Conservation (phyloP, 2,797 vertebrate species). For the Lacerta bilineata region DNA sequence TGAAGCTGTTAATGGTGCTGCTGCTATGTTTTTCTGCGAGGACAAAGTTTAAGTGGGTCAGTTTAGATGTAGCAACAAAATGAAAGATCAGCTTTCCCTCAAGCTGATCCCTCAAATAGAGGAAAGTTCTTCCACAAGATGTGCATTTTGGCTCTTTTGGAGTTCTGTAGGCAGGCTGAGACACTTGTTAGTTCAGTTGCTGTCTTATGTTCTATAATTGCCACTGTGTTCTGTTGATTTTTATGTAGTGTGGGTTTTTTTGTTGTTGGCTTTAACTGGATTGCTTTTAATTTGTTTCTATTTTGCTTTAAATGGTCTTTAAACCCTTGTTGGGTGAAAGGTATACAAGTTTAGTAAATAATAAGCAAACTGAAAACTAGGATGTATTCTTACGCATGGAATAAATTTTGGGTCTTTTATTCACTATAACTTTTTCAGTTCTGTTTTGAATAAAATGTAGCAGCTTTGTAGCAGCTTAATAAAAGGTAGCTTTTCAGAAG, state of each 20-base stretch:
- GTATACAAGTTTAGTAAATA: neutral
- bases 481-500: neutral
- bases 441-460: neutral
- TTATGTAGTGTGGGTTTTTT: too few relatives aligned
- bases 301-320: neutral
- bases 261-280: neutral
- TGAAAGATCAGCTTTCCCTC: too few relatives aligned
- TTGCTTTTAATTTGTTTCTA: neutral
- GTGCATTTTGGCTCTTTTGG: neutral
- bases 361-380: neutral
- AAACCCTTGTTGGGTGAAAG: neutral
- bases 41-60: neutral
- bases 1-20: neutral
- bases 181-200: neutral
- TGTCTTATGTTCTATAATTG: neutral
- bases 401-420: neutral
- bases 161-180: neutral
- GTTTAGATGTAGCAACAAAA: neutral
- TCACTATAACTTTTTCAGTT: neutral
- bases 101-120: too few relatives aligned
- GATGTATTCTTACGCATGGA: neutral
- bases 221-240: neutral
- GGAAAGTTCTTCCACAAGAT: neutral
- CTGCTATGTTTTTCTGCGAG: neutral
- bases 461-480: neutral